phyloP scores from a whole-genome alignment of 2,113 vertebrate species.

The Vidua chalybeata region DNA sequence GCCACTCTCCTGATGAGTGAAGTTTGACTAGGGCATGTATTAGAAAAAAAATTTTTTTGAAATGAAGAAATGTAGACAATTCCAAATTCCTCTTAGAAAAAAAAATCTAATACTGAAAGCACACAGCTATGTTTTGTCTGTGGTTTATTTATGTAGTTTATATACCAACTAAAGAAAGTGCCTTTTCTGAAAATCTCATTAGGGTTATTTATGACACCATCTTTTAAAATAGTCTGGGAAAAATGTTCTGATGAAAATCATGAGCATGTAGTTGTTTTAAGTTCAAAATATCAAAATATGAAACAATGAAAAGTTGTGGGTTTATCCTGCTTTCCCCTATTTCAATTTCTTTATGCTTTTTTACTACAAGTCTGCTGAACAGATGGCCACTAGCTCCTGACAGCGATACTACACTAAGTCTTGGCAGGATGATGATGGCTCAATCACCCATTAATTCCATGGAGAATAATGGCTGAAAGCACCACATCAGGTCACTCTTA shows the following conservation, averaged over 20 bases:
- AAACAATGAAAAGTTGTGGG: background rate
- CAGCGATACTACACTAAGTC: background rate
- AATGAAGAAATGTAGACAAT: background rate
- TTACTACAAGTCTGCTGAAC: slow-evolving; percentile 24
- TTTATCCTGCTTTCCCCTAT: background rate
- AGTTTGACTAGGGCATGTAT: background rate
- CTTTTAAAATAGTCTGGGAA: background rate
- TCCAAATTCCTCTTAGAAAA: background rate
- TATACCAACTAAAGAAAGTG: background rate
- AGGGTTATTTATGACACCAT: background rate
- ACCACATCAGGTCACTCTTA: slow-evolving; percentile 27
- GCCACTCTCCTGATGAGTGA: background rate
- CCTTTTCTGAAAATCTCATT: background rate
- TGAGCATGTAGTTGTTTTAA: background rate
- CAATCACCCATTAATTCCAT: slow-evolving; percentile 50
- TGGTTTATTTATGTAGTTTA: background rate
- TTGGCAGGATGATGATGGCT: slow-evolving; percentile 54
- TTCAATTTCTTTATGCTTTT: slow-evolving; percentile 7
- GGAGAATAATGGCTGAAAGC: slow-evolving; percentile 48
- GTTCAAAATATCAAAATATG: background rate
- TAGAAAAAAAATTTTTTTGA: background rate
- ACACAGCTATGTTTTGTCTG: background rate
- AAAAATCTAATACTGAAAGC: background rate
- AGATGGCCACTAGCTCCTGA: slow-evolving; percentile 28
- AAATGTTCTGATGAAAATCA: background rate